phyloP scores from a whole-genome alignment of 2,113 vertebrate species.

The Bubo scandiacus region DNA sequence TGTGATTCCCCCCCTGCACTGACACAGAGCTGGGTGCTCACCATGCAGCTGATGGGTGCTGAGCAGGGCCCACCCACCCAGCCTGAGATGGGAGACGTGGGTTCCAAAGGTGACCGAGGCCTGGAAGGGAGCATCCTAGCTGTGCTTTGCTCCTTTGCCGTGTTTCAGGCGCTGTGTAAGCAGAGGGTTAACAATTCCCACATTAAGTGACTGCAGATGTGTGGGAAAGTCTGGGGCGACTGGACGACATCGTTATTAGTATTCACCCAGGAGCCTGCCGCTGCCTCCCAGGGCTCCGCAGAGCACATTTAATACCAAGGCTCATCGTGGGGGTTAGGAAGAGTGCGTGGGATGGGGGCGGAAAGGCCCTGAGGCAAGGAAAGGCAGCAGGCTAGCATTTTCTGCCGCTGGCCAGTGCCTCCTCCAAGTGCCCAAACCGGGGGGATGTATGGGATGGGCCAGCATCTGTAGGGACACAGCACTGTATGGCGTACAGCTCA shows the following conservation, averaged over 20 bases:
- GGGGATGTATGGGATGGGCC: fast-evolving
- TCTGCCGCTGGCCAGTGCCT: neutral
- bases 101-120: neutral
- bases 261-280: slow-evolving; percentile 57
- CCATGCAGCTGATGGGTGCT: neutral
- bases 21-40: neutral
- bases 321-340: neutral
- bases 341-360: neutral
- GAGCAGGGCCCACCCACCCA: neutral
- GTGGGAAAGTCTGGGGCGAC: slow-evolving; percentile 65
- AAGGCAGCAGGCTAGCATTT: neutral
- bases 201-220: slow-evolving; percentile 76
- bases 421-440: fast-evolving
- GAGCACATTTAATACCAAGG: slow-evolving; percentile 36
- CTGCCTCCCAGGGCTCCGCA: slow-evolving; percentile 18
- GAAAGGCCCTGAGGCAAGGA: neutral
- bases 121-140: neutral
- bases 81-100: fast-evolving
- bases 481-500: fast-evolving
- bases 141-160: fast-evolving
- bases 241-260: slow-evolving; percentile 56
- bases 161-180: neutral
- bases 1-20: neutral
- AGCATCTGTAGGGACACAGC: neutral
- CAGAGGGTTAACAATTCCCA: slow-evolving; percentile 65